Conservation (phyloP, 2,888 invertebrate species). For the Liposcelis brunnea region DNA sequence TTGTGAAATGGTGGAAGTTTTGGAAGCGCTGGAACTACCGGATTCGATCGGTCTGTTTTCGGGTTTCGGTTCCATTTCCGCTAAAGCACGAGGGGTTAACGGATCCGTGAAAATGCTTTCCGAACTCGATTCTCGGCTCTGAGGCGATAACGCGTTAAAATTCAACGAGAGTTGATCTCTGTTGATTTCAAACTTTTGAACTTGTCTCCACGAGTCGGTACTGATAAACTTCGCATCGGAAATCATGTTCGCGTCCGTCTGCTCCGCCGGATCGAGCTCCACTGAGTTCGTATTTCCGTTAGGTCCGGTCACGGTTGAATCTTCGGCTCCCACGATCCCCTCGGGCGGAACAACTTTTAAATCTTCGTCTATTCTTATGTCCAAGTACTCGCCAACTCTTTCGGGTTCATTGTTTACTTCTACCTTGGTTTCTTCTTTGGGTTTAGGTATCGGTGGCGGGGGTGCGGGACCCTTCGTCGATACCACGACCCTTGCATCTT, state of each 20-base stretch:
- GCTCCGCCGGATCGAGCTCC: constrained; percentile 9
- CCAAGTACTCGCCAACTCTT: no score
- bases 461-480: constrained; percentile 12
- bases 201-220: constrained; percentile 28
- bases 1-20: constrained; percentile 19
- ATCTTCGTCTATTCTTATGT: neutral
- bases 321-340: constrained; percentile 1
- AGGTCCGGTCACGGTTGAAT: constrained; percentile 5
- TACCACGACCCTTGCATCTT: constrained; percentile 9
- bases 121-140: constrained; percentile 42
- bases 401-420: neutral
- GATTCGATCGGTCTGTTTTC: constrained; percentile 25
- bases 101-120: constrained; percentile 63
- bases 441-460: constrained; percentile 3
- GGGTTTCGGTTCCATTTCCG: constrained; percentile 20
- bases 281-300: neutral
- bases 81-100: constrained; percentile 26
- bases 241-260: constrained; percentile 10
- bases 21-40: constrained; percentile 16
- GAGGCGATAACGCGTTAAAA: no score
- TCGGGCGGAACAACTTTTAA: constrained; percentile 10
- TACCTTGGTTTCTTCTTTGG: neutral
- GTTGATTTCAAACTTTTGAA: constrained; percentile 20
- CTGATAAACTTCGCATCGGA: constrained; percentile 22
- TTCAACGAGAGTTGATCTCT: no score